A percentile compares a stretch with the other conserved stretches of the same genome.
These are phyloP conservation scores for Scrobipalpa atriplicella DNA, from an alignment of 2,888 invertebrate genomes.

Conservation along the genomic window DNA sequence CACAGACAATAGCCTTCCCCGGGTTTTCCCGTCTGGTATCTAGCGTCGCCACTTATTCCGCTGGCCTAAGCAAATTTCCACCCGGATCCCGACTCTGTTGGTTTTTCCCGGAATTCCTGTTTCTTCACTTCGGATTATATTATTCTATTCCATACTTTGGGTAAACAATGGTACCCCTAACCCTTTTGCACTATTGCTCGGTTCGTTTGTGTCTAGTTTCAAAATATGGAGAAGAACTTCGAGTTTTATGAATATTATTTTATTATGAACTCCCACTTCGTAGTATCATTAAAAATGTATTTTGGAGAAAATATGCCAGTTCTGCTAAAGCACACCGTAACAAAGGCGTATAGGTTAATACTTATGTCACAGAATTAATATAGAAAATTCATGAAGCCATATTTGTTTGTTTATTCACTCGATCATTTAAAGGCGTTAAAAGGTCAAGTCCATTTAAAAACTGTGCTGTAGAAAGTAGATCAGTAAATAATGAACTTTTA, in stretches of 20 bases:
- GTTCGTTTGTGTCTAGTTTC: conserved; percentile 49
- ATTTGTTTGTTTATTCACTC: too few species aligned
- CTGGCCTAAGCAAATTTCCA: conserved; percentile 82
- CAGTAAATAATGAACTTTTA: too few species aligned
- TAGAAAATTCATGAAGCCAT: too few species aligned
- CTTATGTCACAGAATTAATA: too few species aligned
- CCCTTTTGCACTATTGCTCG: conserved; percentile 79
- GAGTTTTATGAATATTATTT: background rate
- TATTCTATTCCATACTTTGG: conserved; percentile 82
- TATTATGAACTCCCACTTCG: too few species aligned
- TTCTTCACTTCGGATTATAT: conserved; percentile 83
- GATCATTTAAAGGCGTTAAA: too few species aligned
- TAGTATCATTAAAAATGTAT: too few species aligned
- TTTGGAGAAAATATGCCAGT: too few species aligned
- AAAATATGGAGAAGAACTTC: conserved; percentile 47
- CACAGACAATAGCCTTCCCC: conserved; percentile 66
- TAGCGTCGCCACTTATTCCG: conserved; percentile 75
- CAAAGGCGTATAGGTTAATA: too few species aligned
- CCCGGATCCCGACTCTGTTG: conserved; percentile 64
- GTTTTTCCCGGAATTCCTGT: conserved; percentile 80
- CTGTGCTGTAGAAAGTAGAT: too few species aligned
- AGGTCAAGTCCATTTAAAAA: too few species aligned
- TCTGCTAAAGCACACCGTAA: too few species aligned
- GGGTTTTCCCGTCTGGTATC: conserved; percentile 48
- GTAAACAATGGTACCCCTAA: conserved; percentile 76